Conservation (phyloP, 2,797 vertebrate species). For the Florisuga fusca region DNA sequence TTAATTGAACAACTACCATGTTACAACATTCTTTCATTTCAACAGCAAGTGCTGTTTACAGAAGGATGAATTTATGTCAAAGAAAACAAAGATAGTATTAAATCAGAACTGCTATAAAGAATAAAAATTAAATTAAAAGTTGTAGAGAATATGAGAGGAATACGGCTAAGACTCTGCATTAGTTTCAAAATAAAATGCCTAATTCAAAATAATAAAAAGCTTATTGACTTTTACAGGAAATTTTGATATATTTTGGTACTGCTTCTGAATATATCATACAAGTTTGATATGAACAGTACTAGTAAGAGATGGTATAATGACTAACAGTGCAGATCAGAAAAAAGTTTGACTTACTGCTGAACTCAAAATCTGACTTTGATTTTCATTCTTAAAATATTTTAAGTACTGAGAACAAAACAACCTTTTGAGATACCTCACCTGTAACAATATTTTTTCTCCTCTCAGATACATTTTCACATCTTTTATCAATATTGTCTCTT, state of each 20-base stretch:
- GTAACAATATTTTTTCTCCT: not conserved
- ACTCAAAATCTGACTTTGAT: not conserved
- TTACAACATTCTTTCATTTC: not conserved
- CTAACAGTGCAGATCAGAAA: not conserved
- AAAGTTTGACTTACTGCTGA: not conserved
- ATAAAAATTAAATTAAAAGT: not conserved
- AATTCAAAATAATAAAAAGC: not conserved
- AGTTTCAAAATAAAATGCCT: not conserved
- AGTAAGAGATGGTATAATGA: not conserved
- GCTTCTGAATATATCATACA: not conserved
- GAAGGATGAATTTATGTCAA: not conserved
- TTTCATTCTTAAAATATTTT: not conserved
- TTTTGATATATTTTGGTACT: not conserved
- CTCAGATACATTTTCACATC: not conserved
- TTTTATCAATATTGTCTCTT: not conserved
- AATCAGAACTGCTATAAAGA: not conserved
- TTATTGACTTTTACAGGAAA: not conserved
- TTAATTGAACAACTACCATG: not conserved
- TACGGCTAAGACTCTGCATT: not conserved
- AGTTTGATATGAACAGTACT: not conserved
- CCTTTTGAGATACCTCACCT: not conserved
- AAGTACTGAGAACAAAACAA: not conserved
- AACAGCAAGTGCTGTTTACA: not conserved
- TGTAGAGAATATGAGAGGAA: not conserved
- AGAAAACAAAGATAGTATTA: not conserved